These are phyloP conservation scores for Scleropages formosus DNA, from an alignment of 2,797 vertebrate species.

Conservation along the genomic window DNA sequence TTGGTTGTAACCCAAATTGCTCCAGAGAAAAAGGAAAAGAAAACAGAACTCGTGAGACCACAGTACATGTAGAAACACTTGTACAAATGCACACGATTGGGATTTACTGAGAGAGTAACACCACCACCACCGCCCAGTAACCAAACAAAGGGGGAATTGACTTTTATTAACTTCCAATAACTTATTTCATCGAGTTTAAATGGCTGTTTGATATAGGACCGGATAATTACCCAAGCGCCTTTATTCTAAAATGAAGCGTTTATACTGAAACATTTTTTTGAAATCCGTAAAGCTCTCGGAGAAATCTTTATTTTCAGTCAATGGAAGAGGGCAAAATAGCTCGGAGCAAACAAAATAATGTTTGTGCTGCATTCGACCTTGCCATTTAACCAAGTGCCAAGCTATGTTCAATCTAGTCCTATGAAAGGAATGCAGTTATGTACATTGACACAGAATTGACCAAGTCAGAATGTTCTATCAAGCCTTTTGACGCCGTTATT, in stretches of 20 bases:
- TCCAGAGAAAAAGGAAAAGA: no score
- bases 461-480: background rate
- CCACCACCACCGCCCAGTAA: no score
- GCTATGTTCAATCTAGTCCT: background rate
- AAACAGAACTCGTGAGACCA: no score
- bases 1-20: no score
- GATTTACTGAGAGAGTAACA: no score
- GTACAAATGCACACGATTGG: no score
- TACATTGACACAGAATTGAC: background rate
- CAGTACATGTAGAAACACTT: no score
- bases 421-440: background rate
- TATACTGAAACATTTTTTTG: background rate
- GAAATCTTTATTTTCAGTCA: background rate
- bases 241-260: background rate
- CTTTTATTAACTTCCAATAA: no score
- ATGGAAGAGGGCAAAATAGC: background rate
- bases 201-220: background rate
- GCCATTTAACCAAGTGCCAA: background rate
- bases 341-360: background rate
- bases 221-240: background rate
- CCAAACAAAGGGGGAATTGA: no score
- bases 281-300: background rate
- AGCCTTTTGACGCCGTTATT: conserved; percentile 4
- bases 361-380: background rate
- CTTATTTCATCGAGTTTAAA: no score